Conservation (phyloP, 2,113 vertebrate genomes). For the Pteropus alecto region DNA sequence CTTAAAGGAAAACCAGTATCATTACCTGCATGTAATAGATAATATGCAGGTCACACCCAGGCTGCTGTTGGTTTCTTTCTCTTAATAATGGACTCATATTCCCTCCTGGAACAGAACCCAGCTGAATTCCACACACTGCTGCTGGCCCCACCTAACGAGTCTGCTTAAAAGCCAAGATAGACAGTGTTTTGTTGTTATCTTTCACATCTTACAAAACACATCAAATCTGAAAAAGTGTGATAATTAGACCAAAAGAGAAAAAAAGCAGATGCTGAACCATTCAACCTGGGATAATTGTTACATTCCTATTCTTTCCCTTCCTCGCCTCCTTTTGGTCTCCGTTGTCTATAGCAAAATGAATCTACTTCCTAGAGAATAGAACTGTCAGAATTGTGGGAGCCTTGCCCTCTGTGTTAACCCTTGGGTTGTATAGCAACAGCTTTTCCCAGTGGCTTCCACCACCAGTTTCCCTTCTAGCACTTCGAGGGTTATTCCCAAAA, state of each 20-base stretch:
- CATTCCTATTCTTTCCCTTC: conserved; percentile 43
- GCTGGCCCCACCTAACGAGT: background rate
- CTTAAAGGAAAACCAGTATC: conserved; percentile 4
- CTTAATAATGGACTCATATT: conserved; percentile 21
- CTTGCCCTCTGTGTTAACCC: background rate
- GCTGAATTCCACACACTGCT: background rate
- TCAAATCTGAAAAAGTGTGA: conserved; percentile 58
- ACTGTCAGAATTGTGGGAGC: background rate
- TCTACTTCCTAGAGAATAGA: conserved; percentile 16
- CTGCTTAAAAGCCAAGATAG: conserved; percentile 48
- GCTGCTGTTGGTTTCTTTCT: background rate
- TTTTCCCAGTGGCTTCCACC: background rate
- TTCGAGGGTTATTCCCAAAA: background rate
- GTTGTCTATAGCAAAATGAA: conserved; percentile 62
- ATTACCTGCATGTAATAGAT: background rate
- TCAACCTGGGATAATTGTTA: conserved; percentile 47
- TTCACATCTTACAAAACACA: conserved; percentile 43
- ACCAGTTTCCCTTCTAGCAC: background rate
- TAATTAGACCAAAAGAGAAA: conserved; percentile 50
- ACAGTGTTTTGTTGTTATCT: conserved; percentile 35
- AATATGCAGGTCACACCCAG: background rate
- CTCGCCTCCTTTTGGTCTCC: conserved; percentile 42
- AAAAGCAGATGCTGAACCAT: conserved; percentile 5
- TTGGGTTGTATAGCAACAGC: background rate
- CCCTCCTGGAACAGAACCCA: background rate